Percentiles rank a stretch among this genome's conserved stretches.
phyloP scores from a whole-genome alignment of 2,888 invertebrate species.

The Phlogophora meticulosa region DNA sequence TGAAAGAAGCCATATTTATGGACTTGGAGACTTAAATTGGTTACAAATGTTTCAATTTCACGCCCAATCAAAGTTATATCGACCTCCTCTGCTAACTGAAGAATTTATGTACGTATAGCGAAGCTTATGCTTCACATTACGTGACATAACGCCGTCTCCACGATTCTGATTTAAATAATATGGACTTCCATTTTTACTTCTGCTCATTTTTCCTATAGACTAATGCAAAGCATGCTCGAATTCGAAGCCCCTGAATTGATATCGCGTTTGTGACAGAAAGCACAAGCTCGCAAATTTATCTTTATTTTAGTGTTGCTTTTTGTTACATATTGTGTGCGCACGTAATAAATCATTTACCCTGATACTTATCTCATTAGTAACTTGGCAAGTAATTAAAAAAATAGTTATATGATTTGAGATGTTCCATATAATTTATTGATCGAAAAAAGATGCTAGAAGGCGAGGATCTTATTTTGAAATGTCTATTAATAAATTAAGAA shows the following conservation, averaged over 20 bases:
- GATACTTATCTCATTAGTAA: slow-evolving; percentile 4
- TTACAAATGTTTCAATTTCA: slow-evolving; percentile 19
- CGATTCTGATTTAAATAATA: slow-evolving; percentile 28
- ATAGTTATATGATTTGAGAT: background rate
- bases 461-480: background rate
- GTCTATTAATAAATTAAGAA: slow-evolving; percentile 21
- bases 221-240: background rate
- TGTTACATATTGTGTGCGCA: background rate
- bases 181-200: slow-evolving; percentile 8
- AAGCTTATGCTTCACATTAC: slow-evolving; percentile 18
- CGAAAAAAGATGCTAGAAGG: background rate
- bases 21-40: slow-evolving; percentile 3
- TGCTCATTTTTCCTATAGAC: slow-evolving; percentile 9
- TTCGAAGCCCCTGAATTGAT: slow-evolving; percentile 7
- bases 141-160: slow-evolving; percentile 9
- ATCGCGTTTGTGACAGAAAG: slow-evolving; percentile 20
- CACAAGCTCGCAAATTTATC: slow-evolving; percentile 19
- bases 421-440: slow-evolving; percentile 35
- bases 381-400: slow-evolving; percentile 11
- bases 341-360: slow-evolving; percentile 18
- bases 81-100: slow-evolving; percentile 3
- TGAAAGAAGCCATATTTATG: slow-evolving; percentile 22
- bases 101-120: background rate
- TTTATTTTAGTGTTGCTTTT: slow-evolving; percentile 12
- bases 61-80: slow-evolving; percentile 12